Percentiles rank a stretch among this genome's conserved stretches.
phyloP scores from a whole-genome alignment of 1,140 invertebrate species.

The Eriocheir sinensis region DNA sequence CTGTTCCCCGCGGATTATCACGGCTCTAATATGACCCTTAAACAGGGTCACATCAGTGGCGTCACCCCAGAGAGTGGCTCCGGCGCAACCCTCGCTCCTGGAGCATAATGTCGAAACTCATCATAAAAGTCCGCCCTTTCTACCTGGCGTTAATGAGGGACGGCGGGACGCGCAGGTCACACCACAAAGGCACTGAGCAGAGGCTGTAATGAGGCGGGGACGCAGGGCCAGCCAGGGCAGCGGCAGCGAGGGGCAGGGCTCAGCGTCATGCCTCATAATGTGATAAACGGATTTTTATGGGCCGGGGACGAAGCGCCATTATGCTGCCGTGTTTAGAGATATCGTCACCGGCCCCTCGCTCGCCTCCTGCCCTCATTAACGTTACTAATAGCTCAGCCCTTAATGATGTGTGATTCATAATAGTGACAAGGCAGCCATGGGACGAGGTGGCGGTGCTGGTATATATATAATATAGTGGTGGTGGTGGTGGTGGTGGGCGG shows the following conservation, averaged over 20 bases:
- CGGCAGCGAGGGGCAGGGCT: slow-evolving; percentile 2
- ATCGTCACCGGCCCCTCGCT: neutral
- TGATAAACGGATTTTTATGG: slow-evolving; percentile 41
- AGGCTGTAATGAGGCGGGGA: neutral
- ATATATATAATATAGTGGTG: neutral
- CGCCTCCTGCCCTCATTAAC: slow-evolving; percentile 43
- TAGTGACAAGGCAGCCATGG: slow-evolving; percentile 37
- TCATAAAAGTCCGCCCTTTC: neutral
- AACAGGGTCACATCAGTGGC: too few relatives aligned
- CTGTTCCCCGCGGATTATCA: too few relatives aligned
- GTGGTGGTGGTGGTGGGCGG: neutral
- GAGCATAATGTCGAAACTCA: slow-evolving; percentile 25
- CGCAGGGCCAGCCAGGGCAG: neutral
- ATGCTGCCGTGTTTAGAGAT: neutral
- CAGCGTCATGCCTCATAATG: slow-evolving; percentile 43
- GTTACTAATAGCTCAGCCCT: slow-evolving; percentile 49
- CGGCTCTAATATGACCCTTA: too few relatives aligned
- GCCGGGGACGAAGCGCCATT: neutral
- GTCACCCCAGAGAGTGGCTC: too few relatives aligned
- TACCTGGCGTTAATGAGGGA: slow-evolving; percentile 13
- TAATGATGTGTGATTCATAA: slow-evolving; percentile 58
- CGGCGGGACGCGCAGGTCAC: neutral
- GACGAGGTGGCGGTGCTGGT: neutral
- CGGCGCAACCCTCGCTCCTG: too few relatives aligned
- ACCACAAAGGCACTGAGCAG: slow-evolving; percentile 29